Base-by-base conservation (phyloP, 1,140 invertebrate species). In the Drosophila paulistorum region DNA sequence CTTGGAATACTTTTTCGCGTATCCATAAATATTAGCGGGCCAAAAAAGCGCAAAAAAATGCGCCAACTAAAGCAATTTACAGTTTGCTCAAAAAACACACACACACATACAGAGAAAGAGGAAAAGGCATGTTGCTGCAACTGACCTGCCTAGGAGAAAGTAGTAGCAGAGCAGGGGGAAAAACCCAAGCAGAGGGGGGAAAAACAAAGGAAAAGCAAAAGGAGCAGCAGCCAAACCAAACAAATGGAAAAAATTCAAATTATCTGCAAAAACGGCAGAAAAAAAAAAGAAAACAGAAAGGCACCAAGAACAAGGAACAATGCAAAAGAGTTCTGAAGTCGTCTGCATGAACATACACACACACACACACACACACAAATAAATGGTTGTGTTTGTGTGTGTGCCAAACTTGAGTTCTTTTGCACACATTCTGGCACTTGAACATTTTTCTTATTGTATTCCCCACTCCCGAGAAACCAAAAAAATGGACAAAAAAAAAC, bases 381-480 rank as follows among this genome's bases (percentile, higher is more conserved):
- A 13, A 14, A 5, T 39, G 11, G 39, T 10, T 51, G 10, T 59
- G 42, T n/a, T n/a, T 60, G 42, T 74, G 71, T 84, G 77, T 77
- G 82, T 72, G 80, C 76, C 76, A 79, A 87, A 87, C 79, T 87
- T 80, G 83, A 87, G 83, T 87, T 87, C 83, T 87, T 51, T 89
- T 89, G 83, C 83, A 89, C 83, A 87, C 83, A 87, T 87, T 87
- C 84, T 87, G 84, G 76, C 84, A 87, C 83, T 87, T 87, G 79
- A 87, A 77, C 79, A 87, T 87, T 87, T 87, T 87, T 87, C 83
- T 87, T 89, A 83, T 87, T 87, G 83, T 77, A 51, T 54, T 17
- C 48, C 67, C 59, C 48, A 45, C 45, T 37, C 63, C 67, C 30
- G 51, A 55, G 39, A 6, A 33, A 14, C 51, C 39, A 17, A 7